Evolutionary conservation across 2,113 vertebrate genomes (phyloP).

Genomic region (Phrynocephalus versicolor): DNA sequence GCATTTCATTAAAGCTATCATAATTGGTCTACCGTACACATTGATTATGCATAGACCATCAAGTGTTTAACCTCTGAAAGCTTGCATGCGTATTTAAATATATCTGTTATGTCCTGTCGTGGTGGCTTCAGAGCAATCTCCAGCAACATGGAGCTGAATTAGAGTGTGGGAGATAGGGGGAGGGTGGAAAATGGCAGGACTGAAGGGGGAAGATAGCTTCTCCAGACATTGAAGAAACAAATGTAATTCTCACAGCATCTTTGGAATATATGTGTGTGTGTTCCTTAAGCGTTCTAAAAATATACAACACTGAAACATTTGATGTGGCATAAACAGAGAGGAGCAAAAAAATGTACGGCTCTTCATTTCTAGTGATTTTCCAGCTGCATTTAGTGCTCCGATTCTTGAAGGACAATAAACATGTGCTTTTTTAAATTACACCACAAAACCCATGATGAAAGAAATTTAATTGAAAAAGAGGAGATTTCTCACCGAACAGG

Average conservation of each 20-base stretch:
- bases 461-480: neutral
- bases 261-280: neutral
- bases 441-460: neutral
- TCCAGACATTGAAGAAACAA: slow-evolving; percentile 24
- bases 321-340: neutral
- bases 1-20: slow-evolving; percentile 68
- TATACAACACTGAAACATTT: neutral
- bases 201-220: neutral
- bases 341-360: neutral
- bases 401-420: neutral
- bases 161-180: slow-evolving; percentile 15
- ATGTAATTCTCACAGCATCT: slow-evolving; percentile 16
- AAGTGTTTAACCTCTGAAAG: slow-evolving; percentile 68
- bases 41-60: slow-evolving; percentile 62
- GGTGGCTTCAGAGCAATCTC: slow-evolving; percentile 41
- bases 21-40: slow-evolving; percentile 59
- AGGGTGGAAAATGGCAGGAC: slow-evolving; percentile 6
- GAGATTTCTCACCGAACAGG: neutral
- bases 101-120: slow-evolving; percentile 49
- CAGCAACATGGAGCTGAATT: slow-evolving; percentile 41
- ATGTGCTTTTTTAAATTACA: neutral
- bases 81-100: slow-evolving; percentile 59
- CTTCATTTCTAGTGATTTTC: slow-evolving; percentile 21
- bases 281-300: neutral
- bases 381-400: neutral